These are phyloP conservation scores for Calcarius lapponicus DNA, from an alignment of 2,797 vertebrate species.

Conservation along the genomic window DNA sequence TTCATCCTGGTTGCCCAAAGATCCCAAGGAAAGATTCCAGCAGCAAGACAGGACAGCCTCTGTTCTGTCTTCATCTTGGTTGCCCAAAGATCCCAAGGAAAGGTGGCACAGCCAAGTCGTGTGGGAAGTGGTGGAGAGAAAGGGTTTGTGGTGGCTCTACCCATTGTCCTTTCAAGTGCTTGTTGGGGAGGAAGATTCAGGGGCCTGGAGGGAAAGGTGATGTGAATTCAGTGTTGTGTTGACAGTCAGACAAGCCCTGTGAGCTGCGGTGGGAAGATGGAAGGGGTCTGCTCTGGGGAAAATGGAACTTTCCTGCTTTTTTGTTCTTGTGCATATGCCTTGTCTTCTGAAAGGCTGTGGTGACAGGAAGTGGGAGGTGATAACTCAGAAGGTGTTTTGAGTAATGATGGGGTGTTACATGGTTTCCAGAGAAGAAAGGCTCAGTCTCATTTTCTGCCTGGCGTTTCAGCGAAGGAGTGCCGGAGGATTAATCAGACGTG, in stretches of 20 bases:
- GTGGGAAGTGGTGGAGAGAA: neutral
- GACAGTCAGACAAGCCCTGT: neutral
- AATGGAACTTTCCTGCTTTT: neutral
- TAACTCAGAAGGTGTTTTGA: neutral
- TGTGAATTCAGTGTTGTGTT: neutral
- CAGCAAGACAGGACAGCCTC: neutral
- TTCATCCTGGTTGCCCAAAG: neutral
- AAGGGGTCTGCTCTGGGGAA: neutral
- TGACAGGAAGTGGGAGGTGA: neutral
- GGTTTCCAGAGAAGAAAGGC: neutral
- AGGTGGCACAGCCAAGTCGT: neutral
- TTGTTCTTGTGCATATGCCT: neutral
- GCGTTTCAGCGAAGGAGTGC: neutral
- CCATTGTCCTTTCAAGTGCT: accelerated
- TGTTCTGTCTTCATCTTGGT: neutral
- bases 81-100: neutral
- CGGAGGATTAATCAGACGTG: neutral
- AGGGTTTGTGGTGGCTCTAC: neutral
- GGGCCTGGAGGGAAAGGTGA: neutral
- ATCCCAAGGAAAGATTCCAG: neutral
- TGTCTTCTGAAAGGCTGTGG: neutral
- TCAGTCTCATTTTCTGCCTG: neutral
- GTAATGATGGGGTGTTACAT: neutral
- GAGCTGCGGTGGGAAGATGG: neutral
- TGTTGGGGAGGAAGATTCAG: neutral